Conservation (phyloP, 2,888 invertebrate genomes). For the Drosophila siamana region DNA sequence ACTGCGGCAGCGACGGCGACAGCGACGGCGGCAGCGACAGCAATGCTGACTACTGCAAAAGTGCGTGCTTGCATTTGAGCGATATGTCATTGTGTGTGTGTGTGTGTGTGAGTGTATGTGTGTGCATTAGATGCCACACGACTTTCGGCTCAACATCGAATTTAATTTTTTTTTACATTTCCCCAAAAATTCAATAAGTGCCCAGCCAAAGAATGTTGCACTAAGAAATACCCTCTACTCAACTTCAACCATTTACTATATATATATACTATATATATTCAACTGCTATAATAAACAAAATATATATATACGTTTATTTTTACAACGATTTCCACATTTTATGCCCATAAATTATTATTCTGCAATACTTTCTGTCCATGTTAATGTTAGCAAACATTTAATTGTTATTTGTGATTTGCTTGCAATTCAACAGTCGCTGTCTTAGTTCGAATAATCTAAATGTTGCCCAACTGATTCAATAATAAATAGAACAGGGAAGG, state of each 20-base stretch:
- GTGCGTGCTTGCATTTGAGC: slow-evolving; percentile 74
- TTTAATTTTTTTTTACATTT: slow-evolving; percentile 37
- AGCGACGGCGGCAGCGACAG: slow-evolving; percentile 19
- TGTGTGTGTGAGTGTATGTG: slow-evolving; percentile 9
- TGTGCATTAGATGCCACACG: slow-evolving; percentile 42
- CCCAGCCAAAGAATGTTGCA: not conserved
- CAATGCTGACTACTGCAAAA: slow-evolving; percentile 66
- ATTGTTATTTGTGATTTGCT: no score
- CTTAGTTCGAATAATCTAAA: no score
- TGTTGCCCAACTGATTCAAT: no score
- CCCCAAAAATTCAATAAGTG: not conserved
- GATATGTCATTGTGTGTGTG: slow-evolving; percentile 54
- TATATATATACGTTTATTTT: no score
- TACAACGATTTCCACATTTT: no score
- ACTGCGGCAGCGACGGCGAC: slow-evolving; percentile 1
- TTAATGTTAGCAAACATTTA: no score
- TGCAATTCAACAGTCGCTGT: no score
- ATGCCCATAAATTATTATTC: no score
- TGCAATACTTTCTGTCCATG: no score
- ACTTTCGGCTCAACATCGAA: slow-evolving; percentile 41
- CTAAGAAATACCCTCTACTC: not conserved
- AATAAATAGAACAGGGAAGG: no score
- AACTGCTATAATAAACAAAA: no score
- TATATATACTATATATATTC: no score
- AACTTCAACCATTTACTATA: not conserved